Percentiles rank a stretch among this genome's conserved stretches.
These are phyloP conservation scores for Clytia hemisphaerica DNA, from an alignment of 30 jellyfish, hydroid and myxozoan species.

Conservation along the genomic window DNA sequence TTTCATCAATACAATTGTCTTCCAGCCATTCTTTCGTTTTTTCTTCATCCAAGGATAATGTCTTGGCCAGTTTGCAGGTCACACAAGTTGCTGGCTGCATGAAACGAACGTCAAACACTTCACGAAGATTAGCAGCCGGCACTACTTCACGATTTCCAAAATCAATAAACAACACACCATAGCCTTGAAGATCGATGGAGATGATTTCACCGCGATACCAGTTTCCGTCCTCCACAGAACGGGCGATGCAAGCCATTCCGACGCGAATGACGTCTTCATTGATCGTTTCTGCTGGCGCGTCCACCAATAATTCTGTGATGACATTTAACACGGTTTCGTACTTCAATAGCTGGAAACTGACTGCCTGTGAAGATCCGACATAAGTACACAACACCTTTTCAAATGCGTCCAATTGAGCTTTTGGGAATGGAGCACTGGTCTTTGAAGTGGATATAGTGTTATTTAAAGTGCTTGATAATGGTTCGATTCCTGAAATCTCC, in stretches of 20 bases:
- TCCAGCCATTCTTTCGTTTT: neutral
- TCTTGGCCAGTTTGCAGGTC: conserved; percentile 31
- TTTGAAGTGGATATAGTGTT: conserved; percentile 9
- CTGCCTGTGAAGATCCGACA: neutral
- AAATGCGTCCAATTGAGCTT: neutral
- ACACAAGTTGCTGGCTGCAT: conserved; percentile 28
- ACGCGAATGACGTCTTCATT: neutral
- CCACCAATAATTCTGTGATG: neutral
- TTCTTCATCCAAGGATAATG: neutral
- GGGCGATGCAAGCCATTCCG: conserved; percentile 1
- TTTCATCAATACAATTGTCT: neutral
- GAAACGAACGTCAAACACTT: conserved; percentile 6
- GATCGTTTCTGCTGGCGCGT: neutral
- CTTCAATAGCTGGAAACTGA: neutral
- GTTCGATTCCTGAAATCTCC: too few species aligned
- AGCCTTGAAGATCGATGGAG: neutral
- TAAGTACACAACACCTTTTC: neutral
- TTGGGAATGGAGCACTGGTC: neutral
- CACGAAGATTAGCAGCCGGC: neutral
- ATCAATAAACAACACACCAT: conserved; percentile 12
- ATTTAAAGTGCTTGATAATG: conserved; percentile 15
- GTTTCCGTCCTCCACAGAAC: neutral
- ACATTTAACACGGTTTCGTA: neutral
- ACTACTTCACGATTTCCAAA: conserved; percentile 40
- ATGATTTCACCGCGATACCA: conserved; percentile 42